Base-by-base conservation (phyloP, 2,797 vertebrate genomes). In the Lepus oiostolus region DNA sequence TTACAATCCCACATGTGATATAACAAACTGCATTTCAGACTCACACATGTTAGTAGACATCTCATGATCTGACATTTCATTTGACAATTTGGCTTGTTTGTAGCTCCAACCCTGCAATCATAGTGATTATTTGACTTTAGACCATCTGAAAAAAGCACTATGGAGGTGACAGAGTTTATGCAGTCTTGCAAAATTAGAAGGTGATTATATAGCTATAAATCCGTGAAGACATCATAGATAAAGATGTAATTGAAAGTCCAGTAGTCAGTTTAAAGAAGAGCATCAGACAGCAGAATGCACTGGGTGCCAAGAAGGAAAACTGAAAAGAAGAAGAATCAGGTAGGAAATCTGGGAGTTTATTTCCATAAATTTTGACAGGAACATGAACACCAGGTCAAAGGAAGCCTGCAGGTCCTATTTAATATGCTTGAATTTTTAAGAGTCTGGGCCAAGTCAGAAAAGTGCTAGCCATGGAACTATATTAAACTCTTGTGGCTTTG, bases 251-350 rank as follows among this genome's bases (percentile, higher is more conserved):
- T 84, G 7, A 85, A 92, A 87, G 30, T 70, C 35, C 87, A 60
- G 77, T 30, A 63, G 30, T 79, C 9, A 50, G 4, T 60, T 16
- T 67, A 58, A 13, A 84, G 35, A 30, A 67, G 4, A 86, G 26
- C 6, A 38, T n/a, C 10, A 68, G 35, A 74, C 2, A 63, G 38
- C 54, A 85, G 89, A 52, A 5, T 11, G 32, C 9, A 38, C 7
- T 54, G 32, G 7, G 50, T 79, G 47, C n/a, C 9, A 26, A 35
- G n/a, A 70, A n/a, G 63, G 6, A 79, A 87, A 72, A 19, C 13
- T 42, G 17, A 91, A 68, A 86, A 32, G 19, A 86, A 62, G 54
- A 89, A 92, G 8, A 90, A 58, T 68, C 38, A 87, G 75, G 47
- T 11, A 24, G 32, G 54, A 68, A 75, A 13, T 77, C 8, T 22